phyloP scores from a whole-genome alignment of 2,113 vertebrate genomes.

The Percina caprodes region DNA sequence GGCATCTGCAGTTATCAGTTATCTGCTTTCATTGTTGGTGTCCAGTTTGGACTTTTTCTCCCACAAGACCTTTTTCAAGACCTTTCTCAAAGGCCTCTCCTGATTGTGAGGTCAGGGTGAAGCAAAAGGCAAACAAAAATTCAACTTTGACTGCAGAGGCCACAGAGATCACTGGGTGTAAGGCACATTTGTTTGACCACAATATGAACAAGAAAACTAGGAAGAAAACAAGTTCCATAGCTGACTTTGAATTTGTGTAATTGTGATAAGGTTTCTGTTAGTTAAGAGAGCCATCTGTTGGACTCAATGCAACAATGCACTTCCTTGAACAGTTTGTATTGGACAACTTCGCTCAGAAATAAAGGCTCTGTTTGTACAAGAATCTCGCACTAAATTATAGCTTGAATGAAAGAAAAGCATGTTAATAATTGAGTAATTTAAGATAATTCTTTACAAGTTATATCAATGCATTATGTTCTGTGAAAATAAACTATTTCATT shows the following conservation, averaged over 20 bases:
- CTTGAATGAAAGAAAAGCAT: neutral
- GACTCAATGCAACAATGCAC: neutral
- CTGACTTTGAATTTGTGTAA: neutral
- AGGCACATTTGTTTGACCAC: neutral
- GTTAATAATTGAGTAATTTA: no score
- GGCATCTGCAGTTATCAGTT: neutral
- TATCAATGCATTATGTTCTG: no score
- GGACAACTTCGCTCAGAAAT: neutral
- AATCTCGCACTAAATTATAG: neutral
- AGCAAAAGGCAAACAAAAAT: neutral
- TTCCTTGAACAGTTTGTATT: neutral
- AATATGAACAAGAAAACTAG: neutral
- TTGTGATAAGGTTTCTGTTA: neutral
- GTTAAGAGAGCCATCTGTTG: conserved; percentile 34
- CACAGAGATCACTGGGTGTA: neutral
- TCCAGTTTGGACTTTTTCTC: conserved; percentile 3
- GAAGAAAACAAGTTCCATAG: no score
- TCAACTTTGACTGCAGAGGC: neutral
- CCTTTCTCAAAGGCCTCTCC: conserved; percentile 2
- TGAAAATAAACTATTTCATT: no score
- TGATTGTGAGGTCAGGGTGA: neutral
- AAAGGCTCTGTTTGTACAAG: accelerated
- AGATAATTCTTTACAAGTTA: no score
- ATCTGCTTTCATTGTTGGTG: neutral
- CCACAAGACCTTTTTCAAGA: neutral